Conservation (phyloP, 2,113 vertebrate genomes). For the Prietella phreatophila region DNA sequence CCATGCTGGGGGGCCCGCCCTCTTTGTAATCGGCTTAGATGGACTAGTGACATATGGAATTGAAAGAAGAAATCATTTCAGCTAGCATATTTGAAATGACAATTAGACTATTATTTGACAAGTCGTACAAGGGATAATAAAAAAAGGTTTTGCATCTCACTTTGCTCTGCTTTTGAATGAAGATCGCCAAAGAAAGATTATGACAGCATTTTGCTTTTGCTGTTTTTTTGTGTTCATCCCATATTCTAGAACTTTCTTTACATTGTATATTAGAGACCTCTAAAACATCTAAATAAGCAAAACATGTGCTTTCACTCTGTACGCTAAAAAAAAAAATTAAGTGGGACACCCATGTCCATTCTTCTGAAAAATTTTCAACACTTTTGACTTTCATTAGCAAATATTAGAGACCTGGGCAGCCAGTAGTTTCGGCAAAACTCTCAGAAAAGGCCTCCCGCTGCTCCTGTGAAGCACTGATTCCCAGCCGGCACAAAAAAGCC, state of each 20-base stretch:
- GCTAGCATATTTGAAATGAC: neutral
- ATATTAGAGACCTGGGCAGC: conserved; percentile 68
- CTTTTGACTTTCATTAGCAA: conserved; percentile 71
- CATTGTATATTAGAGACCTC: conserved; percentile 5
- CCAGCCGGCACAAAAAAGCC: conserved; percentile 63
- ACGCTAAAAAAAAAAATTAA: neutral
- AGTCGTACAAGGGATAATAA: conserved; percentile 1
- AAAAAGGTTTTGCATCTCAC: neutral
- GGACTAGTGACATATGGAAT: conserved; percentile 35
- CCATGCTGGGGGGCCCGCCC: conserved; percentile 2
- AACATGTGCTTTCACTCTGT: neutral
- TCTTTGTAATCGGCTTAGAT: conserved; percentile 30
- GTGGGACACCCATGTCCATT: conserved; percentile 1
- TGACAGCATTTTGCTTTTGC: neutral
- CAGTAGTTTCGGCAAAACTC: conserved; percentile 64
- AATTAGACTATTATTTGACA: neutral
- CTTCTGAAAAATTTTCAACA: conserved; percentile 60
- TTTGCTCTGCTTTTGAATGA: neutral
- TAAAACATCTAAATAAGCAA: conserved; percentile 11
- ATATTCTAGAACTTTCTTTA: neutral
- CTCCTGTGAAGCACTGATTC: conserved; percentile 65
- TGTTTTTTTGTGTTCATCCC: neutral
- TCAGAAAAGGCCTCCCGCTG: conserved; percentile 69
- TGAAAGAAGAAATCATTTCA: conserved; percentile 23
- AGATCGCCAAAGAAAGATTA: neutral